A percentile compares a stretch with the other conserved stretches of the same genome.
phyloP scores from a whole-genome alignment of 2,888 invertebrate genomes.

The Chorisops tibialis region DNA sequence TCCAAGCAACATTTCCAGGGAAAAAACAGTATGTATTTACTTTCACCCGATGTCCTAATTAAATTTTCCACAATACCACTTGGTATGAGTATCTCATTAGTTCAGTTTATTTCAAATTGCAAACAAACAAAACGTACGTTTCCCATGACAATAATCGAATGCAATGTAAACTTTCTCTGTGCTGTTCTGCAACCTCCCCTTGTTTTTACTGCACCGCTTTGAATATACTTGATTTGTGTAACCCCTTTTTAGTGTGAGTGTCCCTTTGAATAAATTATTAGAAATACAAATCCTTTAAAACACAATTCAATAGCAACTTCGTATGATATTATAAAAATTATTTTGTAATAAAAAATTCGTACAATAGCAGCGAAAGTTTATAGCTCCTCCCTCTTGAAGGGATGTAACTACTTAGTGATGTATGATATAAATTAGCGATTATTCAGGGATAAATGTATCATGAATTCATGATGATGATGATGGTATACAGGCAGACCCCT shows the following conservation, averaged over 20 bases:
- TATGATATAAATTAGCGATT: not conserved
- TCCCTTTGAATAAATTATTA: not conserved
- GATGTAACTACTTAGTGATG: not conserved
- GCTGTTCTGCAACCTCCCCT: not conserved
- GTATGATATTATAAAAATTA: not conserved
- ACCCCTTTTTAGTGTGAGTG: not conserved
- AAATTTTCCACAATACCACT: too few species aligned
- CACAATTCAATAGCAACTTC: not conserved
- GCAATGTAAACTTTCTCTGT: not conserved
- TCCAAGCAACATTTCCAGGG: too few species aligned
- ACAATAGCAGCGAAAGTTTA: not conserved
- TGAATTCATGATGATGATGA: not conserved
- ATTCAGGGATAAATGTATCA: not conserved
- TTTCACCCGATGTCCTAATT: too few species aligned
- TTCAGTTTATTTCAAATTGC: not conserved
- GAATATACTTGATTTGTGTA: not conserved
- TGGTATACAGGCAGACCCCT: not conserved
- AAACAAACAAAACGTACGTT: constrained; percentile 3
- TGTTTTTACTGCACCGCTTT: not conserved
- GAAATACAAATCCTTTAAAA: constrained; percentile 1
- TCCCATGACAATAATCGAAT: constrained; percentile 12
- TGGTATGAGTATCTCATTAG: not conserved
- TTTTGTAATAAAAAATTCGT: constrained; percentile 20
- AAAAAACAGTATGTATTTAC: too few species aligned
- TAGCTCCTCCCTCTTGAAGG: constrained; percentile 6